A percentile compares a stretch with the other conserved stretches of the same genome.
These are phyloP conservation scores for Campopleginae sp. DNA, from an alignment of 2,888 invertebrate genomes.

Conservation along the genomic window DNA sequence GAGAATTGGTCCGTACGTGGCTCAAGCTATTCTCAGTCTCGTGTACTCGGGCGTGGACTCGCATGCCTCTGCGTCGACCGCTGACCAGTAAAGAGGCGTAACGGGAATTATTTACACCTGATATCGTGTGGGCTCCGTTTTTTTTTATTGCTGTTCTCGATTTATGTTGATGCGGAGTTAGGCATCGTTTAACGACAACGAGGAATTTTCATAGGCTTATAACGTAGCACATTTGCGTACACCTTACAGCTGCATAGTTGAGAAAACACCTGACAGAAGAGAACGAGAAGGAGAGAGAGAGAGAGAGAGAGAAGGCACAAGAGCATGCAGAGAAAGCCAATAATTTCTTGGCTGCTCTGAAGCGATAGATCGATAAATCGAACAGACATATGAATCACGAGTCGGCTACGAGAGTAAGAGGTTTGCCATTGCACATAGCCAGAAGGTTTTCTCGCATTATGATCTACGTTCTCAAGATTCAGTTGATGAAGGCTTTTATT, in stretches of 20 bases:
- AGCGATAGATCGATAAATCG: slow-evolving; percentile 55
- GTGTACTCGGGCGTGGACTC: neutral
- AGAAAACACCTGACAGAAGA: slow-evolving; percentile 59
- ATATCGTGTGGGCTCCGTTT: neutral
- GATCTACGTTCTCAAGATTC: slow-evolving; percentile 44
- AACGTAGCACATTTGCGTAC: slow-evolving; percentile 26
- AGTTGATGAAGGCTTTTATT: slow-evolving; percentile 35
- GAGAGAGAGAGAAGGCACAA: neutral
- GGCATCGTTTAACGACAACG: slow-evolving; percentile 38
- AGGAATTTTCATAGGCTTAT: slow-evolving; percentile 63
- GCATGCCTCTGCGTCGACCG: neutral
- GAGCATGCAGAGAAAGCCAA: slow-evolving; percentile 32
- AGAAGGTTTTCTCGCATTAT: slow-evolving; percentile 42
- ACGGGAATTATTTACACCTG: neutral
- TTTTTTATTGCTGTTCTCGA: slow-evolving; percentile 1
- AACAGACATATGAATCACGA: slow-evolving; percentile 26
- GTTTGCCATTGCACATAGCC: slow-evolving; percentile 45
- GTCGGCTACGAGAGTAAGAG: neutral
- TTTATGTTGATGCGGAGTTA: slow-evolving; percentile 9
- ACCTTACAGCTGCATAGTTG: slow-evolving; percentile 38
- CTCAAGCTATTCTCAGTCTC: neutral
- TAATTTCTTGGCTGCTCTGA: slow-evolving; percentile 48
- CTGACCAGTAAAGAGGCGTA: neutral
- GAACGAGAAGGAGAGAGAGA: neutral
- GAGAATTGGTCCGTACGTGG: neutral